Conservation (phyloP, 2,113 vertebrate genomes). For the Trogon surrucura region DNA sequence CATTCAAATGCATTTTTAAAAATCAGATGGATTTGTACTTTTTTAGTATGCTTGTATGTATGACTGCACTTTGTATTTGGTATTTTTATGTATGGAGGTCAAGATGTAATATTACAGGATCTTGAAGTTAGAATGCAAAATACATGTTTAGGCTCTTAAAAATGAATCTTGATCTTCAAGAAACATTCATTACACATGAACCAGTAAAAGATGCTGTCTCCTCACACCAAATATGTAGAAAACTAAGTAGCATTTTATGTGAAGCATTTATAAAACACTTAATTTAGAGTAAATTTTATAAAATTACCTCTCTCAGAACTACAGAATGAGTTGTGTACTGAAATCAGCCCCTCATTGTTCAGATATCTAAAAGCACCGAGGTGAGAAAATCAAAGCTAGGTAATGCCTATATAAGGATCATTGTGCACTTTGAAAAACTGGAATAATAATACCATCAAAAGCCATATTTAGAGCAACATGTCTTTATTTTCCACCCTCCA, state of each 20-base stretch:
- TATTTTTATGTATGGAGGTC: background rate
- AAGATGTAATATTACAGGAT: background rate
- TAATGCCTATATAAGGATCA: background rate
- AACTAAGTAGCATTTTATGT: background rate
- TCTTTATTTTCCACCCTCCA: background rate
- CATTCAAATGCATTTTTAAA: background rate
- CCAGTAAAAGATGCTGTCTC: background rate
- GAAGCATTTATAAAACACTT: background rate
- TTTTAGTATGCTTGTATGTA: background rate
- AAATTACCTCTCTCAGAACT: background rate
- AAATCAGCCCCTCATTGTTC: background rate
- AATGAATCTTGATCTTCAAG: background rate
- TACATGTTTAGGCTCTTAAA: background rate
- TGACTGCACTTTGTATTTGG: background rate
- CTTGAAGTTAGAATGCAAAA: background rate
- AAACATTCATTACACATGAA: background rate
- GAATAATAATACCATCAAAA: background rate
- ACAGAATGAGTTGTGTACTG: background rate
- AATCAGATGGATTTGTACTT: background rate
- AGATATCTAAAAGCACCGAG: background rate
- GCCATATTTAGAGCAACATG: background rate
- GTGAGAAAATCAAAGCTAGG: background rate
- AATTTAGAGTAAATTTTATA: background rate
- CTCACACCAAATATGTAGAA: background rate
- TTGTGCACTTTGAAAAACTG: background rate